Conservation (phyloP, 2,888 invertebrate genomes). For the Seira ritae region DNA sequence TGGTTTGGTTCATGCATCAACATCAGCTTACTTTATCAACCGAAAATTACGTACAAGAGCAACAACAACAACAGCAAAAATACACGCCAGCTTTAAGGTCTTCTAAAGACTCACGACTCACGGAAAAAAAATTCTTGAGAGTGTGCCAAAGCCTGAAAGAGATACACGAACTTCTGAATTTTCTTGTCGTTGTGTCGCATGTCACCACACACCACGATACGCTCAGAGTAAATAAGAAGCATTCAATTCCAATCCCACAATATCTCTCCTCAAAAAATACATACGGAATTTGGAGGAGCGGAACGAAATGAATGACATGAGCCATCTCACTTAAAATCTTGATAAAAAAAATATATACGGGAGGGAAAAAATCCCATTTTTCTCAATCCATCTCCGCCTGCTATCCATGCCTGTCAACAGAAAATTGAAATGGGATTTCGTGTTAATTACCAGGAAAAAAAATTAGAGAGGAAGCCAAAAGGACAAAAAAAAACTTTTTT, state of each 20-base stretch:
- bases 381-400: conserved; percentile 15
- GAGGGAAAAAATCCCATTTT: conserved; percentile 24
- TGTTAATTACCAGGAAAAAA: conserved; percentile 23
- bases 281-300: not conserved
- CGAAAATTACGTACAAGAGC: too few species aligned
- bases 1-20: not conserved
- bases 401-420: conserved; percentile 43
- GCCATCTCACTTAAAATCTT: conserved; percentile 15
- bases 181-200: conserved; percentile 30
- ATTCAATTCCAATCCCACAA: not conserved
- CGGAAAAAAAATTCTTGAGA: conserved; percentile 53
- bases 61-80: not conserved
- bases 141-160: conserved; percentile 49
- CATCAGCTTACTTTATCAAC: too few species aligned
- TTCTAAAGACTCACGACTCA: too few species aligned
- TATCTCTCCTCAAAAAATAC: too few species aligned
- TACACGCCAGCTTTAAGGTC: conserved; percentile 3
- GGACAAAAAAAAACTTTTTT: not conserved
- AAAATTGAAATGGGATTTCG: conserved; percentile 45
- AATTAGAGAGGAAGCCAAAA: conserved; percentile 35
- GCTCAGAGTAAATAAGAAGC: conserved; percentile 4
- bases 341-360: conserved; percentile 19
- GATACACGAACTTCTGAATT: not conserved
- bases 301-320: conserved; percentile 19
- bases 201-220: conserved; percentile 35